Conservation (phyloP, 2,797 vertebrate species). For the Esox masquinongy region DNA sequence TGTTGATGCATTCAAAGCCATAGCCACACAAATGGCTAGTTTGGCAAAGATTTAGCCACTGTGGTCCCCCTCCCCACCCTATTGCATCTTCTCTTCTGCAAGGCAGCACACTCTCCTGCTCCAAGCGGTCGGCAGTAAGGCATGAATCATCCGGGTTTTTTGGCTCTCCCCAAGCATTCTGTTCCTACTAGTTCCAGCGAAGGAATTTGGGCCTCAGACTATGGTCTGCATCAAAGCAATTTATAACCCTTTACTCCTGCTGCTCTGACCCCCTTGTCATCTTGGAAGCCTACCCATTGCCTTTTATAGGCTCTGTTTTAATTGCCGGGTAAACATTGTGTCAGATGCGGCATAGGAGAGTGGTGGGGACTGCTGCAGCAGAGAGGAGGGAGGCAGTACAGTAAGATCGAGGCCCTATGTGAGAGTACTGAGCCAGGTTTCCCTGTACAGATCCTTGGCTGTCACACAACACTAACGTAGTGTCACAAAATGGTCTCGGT, state of each 20-base stretch:
- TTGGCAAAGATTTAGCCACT: background rate
- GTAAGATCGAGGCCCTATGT: background rate
- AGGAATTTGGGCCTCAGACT: slow-evolving; percentile 72
- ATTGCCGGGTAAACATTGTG: slow-evolving; percentile 77
- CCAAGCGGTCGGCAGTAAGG: slow-evolving; percentile 43
- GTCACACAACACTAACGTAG: background rate
- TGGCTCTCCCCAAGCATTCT: slow-evolving; percentile 46
- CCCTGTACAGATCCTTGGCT: background rate
- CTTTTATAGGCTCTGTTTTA: slow-evolving; percentile 85
- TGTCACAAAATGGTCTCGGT: background rate
- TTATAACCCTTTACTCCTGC: slow-evolving; percentile 67
- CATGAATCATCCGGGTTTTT: slow-evolving; percentile 66
- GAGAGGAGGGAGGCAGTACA: background rate
- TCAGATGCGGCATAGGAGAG: slow-evolving; percentile 59
- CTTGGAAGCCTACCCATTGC: slow-evolving; percentile 75
- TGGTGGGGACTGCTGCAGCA: background rate
- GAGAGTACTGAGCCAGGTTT: slow-evolving; percentile 4
- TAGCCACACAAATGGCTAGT: slow-evolving; percentile 30
- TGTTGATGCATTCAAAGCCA: slow-evolving; percentile 26
- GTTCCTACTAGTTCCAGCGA: slow-evolving; percentile 52
- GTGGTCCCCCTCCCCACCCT: slow-evolving; percentile 41
- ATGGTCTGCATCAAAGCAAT: slow-evolving; percentile 73
- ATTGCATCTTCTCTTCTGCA: slow-evolving; percentile 13
- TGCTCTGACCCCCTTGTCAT: slow-evolving; percentile 62
- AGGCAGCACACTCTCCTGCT: slow-evolving; percentile 36